Evolutionary conservation across 2,113 vertebrate genomes (phyloP).

Genomic region (Meleagris gallopavo): DNA sequence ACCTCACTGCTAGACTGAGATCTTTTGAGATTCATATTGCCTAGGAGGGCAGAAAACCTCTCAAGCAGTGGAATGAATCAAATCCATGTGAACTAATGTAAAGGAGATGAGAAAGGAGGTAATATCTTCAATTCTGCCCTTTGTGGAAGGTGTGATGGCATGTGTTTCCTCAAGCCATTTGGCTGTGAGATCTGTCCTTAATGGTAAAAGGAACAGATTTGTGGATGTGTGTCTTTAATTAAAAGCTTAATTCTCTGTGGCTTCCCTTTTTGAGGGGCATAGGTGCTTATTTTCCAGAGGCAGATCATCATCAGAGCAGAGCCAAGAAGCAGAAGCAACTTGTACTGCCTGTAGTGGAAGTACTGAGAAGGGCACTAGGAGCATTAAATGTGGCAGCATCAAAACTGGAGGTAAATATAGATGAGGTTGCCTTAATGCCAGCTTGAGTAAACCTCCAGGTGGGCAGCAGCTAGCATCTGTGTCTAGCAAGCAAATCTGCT

Average conservation of each 20-base stretch:
- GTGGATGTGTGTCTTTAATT: neutral
- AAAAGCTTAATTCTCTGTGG: neutral
- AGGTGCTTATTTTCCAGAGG: neutral
- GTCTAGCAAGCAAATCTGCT: neutral
- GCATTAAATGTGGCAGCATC: neutral
- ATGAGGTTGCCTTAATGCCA: neutral
- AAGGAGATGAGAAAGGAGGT: neutral
- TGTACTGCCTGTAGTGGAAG: neutral
- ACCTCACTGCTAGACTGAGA: neutral
- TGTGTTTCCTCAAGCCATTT: neutral
- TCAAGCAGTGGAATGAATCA: neutral
- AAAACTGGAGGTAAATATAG: neutral
- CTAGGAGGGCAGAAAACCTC: neutral
- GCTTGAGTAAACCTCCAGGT: neutral
- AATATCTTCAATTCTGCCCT: neutral
- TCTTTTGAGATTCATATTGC: neutral
- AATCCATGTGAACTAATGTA: neutral
- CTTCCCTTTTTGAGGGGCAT: neutral
- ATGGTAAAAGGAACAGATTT: neutral
- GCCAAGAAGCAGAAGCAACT: neutral
- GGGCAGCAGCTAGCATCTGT: neutral
- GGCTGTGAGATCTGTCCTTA: neutral
- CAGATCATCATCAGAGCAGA: neutral
- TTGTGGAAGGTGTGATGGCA: slow-evolving; percentile 2
- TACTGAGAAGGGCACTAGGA: neutral